phyloP scores from a whole-genome alignment of 1,140 invertebrate species.

The Xylocopa sonorina region DNA sequence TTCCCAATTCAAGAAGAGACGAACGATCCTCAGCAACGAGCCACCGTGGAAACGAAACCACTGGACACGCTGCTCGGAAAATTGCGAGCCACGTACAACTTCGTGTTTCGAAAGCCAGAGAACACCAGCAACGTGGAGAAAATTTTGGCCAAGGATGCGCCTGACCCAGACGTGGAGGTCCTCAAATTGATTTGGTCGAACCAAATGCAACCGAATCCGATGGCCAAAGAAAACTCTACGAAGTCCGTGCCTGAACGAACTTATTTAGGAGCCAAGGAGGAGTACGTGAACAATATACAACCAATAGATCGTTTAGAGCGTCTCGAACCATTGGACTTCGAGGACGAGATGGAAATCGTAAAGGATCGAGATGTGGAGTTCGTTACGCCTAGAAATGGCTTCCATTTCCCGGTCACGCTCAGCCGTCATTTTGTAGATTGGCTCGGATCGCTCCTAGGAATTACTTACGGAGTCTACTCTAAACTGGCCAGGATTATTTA shows the following conservation, averaged over 20 bases:
- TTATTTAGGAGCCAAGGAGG: slow-evolving; percentile 34
- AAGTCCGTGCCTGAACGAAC: slow-evolving; percentile 9
- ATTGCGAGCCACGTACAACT: slow-evolving; percentile 73
- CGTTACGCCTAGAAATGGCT: slow-evolving; percentile 42
- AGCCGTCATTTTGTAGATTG: slow-evolving; percentile 69
- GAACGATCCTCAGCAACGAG: slow-evolving; percentile 57
- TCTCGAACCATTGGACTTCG: slow-evolving; percentile 61
- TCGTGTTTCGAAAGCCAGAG: slow-evolving; percentile 71
- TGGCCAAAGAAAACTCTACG: neutral
- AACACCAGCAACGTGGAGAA: slow-evolving; percentile 70
- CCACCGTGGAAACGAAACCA: slow-evolving; percentile 58
- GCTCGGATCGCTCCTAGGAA: slow-evolving; percentile 66
- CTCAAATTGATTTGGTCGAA: slow-evolving; percentile 46
- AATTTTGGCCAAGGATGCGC: slow-evolving; percentile 48
- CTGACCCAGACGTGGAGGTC: slow-evolving; percentile 31
- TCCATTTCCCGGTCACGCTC: slow-evolving; percentile 60
- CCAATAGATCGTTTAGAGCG: slow-evolving; percentile 60
- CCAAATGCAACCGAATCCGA: neutral
- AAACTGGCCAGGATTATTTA: slow-evolving; percentile 59
- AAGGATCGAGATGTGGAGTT: slow-evolving; percentile 60
- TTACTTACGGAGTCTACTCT: slow-evolving; percentile 65
- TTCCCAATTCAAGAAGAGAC: slow-evolving; percentile 69
- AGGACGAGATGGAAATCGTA: slow-evolving; percentile 49
- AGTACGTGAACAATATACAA: slow-evolving; percentile 66
- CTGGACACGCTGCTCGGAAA: slow-evolving; percentile 73